phyloP scores from a whole-genome alignment of 1,140 invertebrate genomes.

The Geopemphigus sp. region DNA sequence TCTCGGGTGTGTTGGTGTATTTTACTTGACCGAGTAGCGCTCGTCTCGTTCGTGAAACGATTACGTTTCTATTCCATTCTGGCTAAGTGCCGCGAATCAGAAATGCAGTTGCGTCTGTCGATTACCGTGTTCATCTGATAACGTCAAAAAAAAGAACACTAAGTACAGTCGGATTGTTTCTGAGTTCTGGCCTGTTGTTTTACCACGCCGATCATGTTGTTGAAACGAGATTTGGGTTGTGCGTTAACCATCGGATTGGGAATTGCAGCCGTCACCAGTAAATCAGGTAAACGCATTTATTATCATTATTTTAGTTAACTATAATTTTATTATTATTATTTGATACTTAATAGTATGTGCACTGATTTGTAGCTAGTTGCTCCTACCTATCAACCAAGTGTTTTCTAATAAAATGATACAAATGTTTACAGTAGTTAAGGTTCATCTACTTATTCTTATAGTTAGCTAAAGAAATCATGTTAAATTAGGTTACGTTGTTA shows the following conservation, averaged over 20 bases:
- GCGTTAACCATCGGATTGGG: conserved; percentile 32
- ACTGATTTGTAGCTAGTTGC: too few species aligned
- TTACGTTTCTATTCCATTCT: not conserved
- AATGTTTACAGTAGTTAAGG: too few species aligned
- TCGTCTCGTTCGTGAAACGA: too few species aligned
- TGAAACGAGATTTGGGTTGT: conserved; percentile 7
- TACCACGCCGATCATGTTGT: not conserved
- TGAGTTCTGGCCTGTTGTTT: not conserved
- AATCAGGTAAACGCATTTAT: conserved; percentile 20
- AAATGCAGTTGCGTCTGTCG: not conserved
- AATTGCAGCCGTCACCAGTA: conserved; percentile 13
- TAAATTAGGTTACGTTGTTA: conserved; percentile 20
- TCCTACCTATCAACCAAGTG: too few species aligned
- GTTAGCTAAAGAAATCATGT: too few species aligned
- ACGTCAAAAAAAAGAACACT: not conserved
- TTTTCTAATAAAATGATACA: too few species aligned
- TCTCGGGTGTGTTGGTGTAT: too few species aligned
- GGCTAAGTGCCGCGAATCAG: too few species aligned
- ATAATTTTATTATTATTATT: not conserved
- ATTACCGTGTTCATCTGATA: not conserved
- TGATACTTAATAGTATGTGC: too few species aligned
- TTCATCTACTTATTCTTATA: too few species aligned
- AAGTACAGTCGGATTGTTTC: not conserved
- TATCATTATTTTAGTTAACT: not conserved
- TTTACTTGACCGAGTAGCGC: too few species aligned